Evolutionary conservation across 1,140 invertebrate genomes (phyloP).

Genomic region (Eciton burchellii): DNA sequence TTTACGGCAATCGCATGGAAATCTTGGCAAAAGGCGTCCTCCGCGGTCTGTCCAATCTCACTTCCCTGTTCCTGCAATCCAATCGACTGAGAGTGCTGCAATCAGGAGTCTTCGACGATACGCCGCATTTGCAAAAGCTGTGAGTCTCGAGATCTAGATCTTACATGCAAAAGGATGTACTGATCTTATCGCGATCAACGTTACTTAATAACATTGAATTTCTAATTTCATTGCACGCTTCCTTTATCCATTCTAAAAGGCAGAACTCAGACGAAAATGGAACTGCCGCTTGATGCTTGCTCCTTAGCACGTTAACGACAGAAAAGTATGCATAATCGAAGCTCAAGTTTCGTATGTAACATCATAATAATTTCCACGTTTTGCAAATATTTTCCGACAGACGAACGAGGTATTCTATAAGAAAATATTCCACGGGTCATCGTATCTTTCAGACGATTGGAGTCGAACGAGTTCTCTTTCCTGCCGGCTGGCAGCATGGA

Average conservation of each 20-base stretch:
- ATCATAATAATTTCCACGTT: too few species aligned
- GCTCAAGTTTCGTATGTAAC: too few species aligned
- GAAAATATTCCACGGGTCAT: not conserved
- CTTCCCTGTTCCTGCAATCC: conserved; percentile 88
- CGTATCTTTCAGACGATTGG: conserved; percentile 89
- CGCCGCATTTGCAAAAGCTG: conserved; percentile 80
- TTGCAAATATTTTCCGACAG: too few species aligned
- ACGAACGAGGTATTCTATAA: too few species aligned
- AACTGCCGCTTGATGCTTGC: too few species aligned
- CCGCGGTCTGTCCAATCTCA: conserved; percentile 86
- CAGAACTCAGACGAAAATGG: too few species aligned
- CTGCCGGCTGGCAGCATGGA: conserved; percentile 90
- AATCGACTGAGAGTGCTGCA: conserved; percentile 87
- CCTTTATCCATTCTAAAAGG: too few species aligned
- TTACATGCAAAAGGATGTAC: not conserved
- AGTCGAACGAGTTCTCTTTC: conserved; percentile 91
- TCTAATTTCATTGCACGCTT: too few species aligned
- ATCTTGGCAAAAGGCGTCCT: conserved; percentile 85
- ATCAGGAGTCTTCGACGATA: conserved; percentile 84
- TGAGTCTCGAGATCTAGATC: conserved; percentile 58
- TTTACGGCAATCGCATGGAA: conserved; percentile 88
- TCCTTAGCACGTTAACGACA: too few species aligned
- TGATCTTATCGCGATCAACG: not conserved
- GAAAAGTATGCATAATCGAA: too few species aligned
- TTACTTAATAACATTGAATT: not conserved